Evolutionary conservation across 2,888 invertebrate genomes (phyloP).

Genomic region (Drosophila meridionalis): DNA sequence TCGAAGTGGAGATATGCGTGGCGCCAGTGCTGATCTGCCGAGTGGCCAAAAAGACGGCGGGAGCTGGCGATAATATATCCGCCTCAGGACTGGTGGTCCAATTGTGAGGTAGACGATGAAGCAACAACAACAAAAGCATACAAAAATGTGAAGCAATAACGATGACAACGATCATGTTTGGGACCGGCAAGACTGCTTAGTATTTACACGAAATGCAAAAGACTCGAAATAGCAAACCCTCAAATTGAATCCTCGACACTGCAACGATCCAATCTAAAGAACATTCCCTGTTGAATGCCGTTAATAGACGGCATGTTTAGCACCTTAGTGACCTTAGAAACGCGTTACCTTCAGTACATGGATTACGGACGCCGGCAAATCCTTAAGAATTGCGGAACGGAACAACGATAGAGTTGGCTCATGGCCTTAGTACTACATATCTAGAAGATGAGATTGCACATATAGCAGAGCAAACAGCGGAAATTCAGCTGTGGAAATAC

Average conservation of each 20-base stretch:
- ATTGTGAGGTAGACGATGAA: slow-evolving; percentile 79
- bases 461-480: slow-evolving; percentile 13
- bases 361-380: slow-evolving; percentile 34
- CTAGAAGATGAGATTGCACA: slow-evolving; percentile 42
- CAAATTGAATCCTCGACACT: slow-evolving; percentile 34
- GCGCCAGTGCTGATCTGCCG: slow-evolving; percentile 94
- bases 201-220: slow-evolving; percentile 55
- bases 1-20: slow-evolving; percentile 89
- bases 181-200: slow-evolving; percentile 68
- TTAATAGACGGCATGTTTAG: slow-evolving; percentile 60
- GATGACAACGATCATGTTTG: slow-evolving; percentile 30
- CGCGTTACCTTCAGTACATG: slow-evolving; percentile 69
- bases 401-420: slow-evolving; percentile 50
- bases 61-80: slow-evolving; percentile 95
- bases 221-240: slow-evolving; percentile 56
- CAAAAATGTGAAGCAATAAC: slow-evolving; percentile 10
- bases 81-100: slow-evolving; percentile 93
- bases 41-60: slow-evolving; percentile 92
- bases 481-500: slow-evolving; percentile 8
- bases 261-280: slow-evolving; percentile 22
- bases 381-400: slow-evolving; percentile 36
- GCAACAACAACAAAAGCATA: neutral
- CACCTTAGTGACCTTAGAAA: slow-evolving; percentile 81
- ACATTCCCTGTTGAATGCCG: slow-evolving; percentile 64
- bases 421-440: slow-evolving; percentile 58